These are phyloP conservation scores for Antechinus stuartii DNA, from an alignment of 2,113 vertebrate species.

Conservation along the genomic window DNA sequence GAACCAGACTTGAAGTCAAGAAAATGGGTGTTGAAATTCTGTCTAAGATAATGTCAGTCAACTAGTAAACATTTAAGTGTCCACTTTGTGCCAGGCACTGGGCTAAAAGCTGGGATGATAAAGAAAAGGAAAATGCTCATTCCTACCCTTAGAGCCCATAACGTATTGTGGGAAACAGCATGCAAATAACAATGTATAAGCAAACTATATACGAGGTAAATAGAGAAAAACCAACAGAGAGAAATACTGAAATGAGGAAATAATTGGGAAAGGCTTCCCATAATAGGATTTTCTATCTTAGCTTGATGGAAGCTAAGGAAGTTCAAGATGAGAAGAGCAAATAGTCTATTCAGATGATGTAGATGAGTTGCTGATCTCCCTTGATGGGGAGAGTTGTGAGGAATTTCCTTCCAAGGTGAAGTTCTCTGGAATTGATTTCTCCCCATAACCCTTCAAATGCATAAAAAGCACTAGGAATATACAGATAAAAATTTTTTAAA, in stretches of 20 bases:
- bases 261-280: not conserved
- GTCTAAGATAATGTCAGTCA: not conserved
- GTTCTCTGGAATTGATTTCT: not conserved
- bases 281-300: not conserved
- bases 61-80: not conserved
- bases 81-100: not conserved
- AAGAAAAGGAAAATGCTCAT: not conserved
- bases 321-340: not conserved
- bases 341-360: not conserved
- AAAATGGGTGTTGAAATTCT: not conserved
- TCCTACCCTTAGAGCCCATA: not conserved
- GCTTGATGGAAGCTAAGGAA: not conserved
- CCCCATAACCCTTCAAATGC: not conserved
- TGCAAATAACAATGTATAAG: not conserved
- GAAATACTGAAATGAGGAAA: not conserved
- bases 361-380: not conserved
- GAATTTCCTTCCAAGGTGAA: not conserved
- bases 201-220: not conserved
- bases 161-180: not conserved
- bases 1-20: not conserved
- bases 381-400: not conserved
- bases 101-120: not conserved
- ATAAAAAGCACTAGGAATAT: not conserved
- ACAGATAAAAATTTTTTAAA: not conserved
- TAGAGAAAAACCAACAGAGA: not conserved